phyloP scores from a whole-genome alignment of 2,888 invertebrate species.

The Synanthedon vespiformis region DNA sequence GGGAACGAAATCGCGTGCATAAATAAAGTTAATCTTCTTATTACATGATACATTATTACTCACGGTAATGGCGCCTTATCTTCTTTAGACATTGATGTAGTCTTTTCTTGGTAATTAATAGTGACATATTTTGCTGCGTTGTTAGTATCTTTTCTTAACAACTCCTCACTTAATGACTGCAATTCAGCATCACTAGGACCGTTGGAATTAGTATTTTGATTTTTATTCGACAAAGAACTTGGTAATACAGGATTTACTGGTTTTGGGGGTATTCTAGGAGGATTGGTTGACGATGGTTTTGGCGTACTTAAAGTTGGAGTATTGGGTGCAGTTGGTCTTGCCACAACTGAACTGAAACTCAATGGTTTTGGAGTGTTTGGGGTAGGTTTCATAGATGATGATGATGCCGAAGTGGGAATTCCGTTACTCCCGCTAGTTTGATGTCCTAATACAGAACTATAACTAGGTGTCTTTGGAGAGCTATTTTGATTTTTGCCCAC shows the following conservation, averaged over 20 bases:
- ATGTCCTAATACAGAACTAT: slow-evolving; percentile 40
- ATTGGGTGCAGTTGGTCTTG: slow-evolving; percentile 31
- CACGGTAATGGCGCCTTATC: slow-evolving; percentile 84
- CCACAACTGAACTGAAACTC: slow-evolving; percentile 40
- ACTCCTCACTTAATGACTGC: slow-evolving; percentile 76
- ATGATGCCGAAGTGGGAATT: slow-evolving; percentile 3
- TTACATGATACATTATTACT: slow-evolving; percentile 31
- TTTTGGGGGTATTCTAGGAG: slow-evolving; percentile 10
- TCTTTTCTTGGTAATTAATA: slow-evolving; percentile 80
- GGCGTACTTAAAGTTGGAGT: slow-evolving; percentile 5
- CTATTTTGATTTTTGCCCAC: slow-evolving; percentile 21
- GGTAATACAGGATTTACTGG: slow-evolving; percentile 37
- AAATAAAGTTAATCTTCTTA: too few species aligned
- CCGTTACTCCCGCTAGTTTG: slow-evolving; percentile 19
- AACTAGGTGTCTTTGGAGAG: slow-evolving; percentile 38
- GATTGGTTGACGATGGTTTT: slow-evolving; percentile 7
- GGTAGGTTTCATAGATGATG: slow-evolving; percentile 13
- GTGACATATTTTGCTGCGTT: slow-evolving; percentile 79
- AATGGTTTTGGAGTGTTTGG: slow-evolving; percentile 31
- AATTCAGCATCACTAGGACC: slow-evolving; percentile 71
- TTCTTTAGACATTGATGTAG: slow-evolving; percentile 74
- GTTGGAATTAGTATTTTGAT: slow-evolving; percentile 24
- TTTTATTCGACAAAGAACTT: slow-evolving; percentile 46
- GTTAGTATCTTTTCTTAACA: slow-evolving; percentile 79
- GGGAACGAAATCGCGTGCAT: too few species aligned